Percentiles rank a stretch among this genome's conserved stretches.
Evolutionary conservation across 2,888 invertebrate genomes (phyloP).

Genomic region (Tetramorium bicarinatum): DNA sequence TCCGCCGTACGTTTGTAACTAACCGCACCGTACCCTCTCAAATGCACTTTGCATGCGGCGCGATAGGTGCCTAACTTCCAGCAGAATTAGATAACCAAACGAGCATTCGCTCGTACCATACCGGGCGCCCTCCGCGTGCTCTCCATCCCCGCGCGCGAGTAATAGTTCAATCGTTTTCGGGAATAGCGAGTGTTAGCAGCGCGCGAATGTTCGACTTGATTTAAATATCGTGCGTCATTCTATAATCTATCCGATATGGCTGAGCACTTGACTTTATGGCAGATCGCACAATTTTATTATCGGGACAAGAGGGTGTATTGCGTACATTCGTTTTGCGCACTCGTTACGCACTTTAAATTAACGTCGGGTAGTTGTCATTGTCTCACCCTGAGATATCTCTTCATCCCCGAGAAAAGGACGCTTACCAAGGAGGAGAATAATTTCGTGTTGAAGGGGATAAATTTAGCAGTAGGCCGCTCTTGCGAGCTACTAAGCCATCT

Average conservation of each 20-base stretch:
- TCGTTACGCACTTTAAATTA: slow-evolving; percentile 7
- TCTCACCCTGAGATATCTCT: neutral
- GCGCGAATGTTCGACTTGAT: slow-evolving; percentile 3
- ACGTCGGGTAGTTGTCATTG: neutral
- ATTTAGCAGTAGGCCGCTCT: slow-evolving; percentile 34
- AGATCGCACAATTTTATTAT: slow-evolving; percentile 5
- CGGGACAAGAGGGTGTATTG: too few species aligned
- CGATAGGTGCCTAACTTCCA: slow-evolving; percentile 72
- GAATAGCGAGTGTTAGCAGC: neutral
- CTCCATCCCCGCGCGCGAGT: neutral
- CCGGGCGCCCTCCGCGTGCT: neutral
- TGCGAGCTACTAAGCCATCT: slow-evolving; percentile 25
- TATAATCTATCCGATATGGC: neutral
- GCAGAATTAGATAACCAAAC: slow-evolving; percentile 77
- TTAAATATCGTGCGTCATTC: slow-evolving; percentile 20
- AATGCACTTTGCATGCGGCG: slow-evolving; percentile 74
- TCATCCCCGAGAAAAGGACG: neutral
- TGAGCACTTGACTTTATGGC: neutral
- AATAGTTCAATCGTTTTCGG: slow-evolving; percentile 36
- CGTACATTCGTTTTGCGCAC: too few species aligned
- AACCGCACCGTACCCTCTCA: slow-evolving; percentile 58
- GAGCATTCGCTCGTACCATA: slow-evolving; percentile 56
- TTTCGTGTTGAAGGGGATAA: slow-evolving; percentile 26
- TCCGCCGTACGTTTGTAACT: slow-evolving; percentile 69
- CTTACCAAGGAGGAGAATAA: slow-evolving; percentile 18